Percentiles rank a stretch among this genome's conserved stretches.
Evolutionary conservation across 2,888 invertebrate species (phyloP).

Genomic region (Oligia fasciuncula): DNA sequence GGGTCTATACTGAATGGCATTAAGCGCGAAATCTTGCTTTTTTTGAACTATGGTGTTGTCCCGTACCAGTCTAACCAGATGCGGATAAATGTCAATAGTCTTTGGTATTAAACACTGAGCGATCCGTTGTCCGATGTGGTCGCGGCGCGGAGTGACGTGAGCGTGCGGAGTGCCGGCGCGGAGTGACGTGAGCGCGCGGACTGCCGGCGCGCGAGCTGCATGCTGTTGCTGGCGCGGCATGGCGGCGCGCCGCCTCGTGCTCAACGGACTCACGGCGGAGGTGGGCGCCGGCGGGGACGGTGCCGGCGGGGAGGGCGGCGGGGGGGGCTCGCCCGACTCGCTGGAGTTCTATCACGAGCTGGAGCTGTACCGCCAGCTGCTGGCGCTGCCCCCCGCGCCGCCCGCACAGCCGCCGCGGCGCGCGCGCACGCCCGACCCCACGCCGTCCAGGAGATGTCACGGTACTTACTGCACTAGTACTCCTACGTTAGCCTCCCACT

Average conservation of each 20-base stretch:
- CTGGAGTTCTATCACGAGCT: conserved; percentile 86
- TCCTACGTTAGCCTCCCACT: not conserved
- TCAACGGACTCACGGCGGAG: conserved; percentile 87
- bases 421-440: conserved; percentile 65
- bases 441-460: conserved; percentile 54
- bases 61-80: not conserved
- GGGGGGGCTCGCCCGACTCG: conserved; percentile 74
- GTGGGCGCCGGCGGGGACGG: conserved; percentile 71
- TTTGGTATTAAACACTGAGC: not conserved
- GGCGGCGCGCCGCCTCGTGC: conserved; percentile 82
- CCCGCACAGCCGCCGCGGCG: conserved; percentile 35
- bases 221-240: conserved; percentile 36
- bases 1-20: conserved; percentile 1
- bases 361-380: conserved; percentile 84
- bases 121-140: conserved; percentile 6
- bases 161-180: conserved; percentile 16
- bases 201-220: conserved; percentile 4
- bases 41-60: conserved; percentile 8
- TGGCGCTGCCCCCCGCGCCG: conserved; percentile 74
- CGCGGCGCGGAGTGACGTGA: conserved; percentile 25
- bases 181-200: conserved; percentile 36
- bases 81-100: not conserved
- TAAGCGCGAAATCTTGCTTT: not conserved
- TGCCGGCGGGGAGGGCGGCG: conserved; percentile 46
- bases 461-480: conserved; percentile 26